These are phyloP conservation scores for Eledone cirrhosa DNA, from an alignment of 2,888 invertebrate genomes.

Conservation along the genomic window DNA sequence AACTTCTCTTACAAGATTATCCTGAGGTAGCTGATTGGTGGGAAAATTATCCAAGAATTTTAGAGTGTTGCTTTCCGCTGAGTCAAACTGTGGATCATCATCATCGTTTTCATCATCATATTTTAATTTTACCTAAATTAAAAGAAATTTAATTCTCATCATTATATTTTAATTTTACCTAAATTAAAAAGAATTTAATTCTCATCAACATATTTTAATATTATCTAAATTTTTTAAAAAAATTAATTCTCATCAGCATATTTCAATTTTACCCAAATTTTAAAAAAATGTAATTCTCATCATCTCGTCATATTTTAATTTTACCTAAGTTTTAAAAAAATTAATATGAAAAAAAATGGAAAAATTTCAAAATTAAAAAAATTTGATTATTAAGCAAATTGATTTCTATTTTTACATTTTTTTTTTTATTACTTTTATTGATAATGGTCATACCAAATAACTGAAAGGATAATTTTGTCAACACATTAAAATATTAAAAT, in stretches of 20 bases:
- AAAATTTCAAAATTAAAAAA: no score
- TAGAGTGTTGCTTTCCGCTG: background rate
- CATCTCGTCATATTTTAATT: no score
- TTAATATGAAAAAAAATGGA: no score
- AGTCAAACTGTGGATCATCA: background rate
- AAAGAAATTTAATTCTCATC: background rate
- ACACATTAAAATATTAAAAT: no score
- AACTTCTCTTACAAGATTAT: background rate
- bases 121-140: background rate
- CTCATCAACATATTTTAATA: slow-evolving; percentile 1
- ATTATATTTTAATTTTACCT: slow-evolving; percentile 4
- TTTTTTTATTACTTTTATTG: no score
- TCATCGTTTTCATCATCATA: slow-evolving; percentile 15
- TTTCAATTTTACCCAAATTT: no score
- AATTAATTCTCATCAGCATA: background rate
- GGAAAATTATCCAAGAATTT: background rate
- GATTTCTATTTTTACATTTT: no score
- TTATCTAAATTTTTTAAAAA: background rate
- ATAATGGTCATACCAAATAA: no score
- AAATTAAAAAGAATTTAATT: background rate
- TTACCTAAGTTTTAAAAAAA: no score
- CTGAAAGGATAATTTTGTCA: no score
- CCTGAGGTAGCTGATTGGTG: background rate
- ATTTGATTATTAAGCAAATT: no score
- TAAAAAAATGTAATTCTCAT: no score